A percentile compares a stretch with the other conserved stretches of the same genome.
These are phyloP conservation scores for Laticauda laticaudata DNA, from an alignment of 2,113 vertebrate species.

Conservation along the genomic window DNA sequence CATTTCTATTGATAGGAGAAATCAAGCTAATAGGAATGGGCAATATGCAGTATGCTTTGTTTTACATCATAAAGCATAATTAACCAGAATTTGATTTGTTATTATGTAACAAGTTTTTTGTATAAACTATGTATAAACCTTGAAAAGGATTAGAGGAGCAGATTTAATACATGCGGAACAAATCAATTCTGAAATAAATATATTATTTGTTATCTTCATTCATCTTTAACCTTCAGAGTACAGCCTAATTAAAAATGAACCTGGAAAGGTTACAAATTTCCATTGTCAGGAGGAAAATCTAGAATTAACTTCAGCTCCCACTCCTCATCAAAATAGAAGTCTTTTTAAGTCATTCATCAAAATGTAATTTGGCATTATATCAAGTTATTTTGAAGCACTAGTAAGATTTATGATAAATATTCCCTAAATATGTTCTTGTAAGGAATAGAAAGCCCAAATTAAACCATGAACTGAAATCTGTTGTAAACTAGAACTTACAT, in stretches of 20 bases:
- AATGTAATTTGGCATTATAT: not conserved
- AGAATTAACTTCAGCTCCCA: not conserved
- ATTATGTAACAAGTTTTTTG: not conserved
- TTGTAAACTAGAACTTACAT: not conserved
- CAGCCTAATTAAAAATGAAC: constrained; percentile 23
- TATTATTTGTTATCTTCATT: not conserved
- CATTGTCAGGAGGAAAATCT: not conserved
- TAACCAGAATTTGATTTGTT: not conserved
- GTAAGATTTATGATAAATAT: not conserved
- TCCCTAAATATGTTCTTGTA: not conserved
- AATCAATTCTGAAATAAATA: not conserved
- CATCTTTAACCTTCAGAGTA: constrained; percentile 7
- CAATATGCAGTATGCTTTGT: not conserved
- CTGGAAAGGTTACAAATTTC: not conserved
- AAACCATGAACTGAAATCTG: not conserved
- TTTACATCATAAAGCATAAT: not conserved
- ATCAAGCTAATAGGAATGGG: not conserved
- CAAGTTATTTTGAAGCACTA: not conserved
- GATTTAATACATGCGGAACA: constrained; percentile 7
- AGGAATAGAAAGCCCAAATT: not conserved
- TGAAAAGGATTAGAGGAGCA: constrained; percentile 6
- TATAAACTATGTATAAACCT: not conserved
- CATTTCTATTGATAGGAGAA: not conserved
- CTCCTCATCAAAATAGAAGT: not conserved
- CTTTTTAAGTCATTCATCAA: not conserved